These are phyloP conservation scores for Zapornia atra DNA, from an alignment of 2,113 vertebrate species.

Conservation along the genomic window DNA sequence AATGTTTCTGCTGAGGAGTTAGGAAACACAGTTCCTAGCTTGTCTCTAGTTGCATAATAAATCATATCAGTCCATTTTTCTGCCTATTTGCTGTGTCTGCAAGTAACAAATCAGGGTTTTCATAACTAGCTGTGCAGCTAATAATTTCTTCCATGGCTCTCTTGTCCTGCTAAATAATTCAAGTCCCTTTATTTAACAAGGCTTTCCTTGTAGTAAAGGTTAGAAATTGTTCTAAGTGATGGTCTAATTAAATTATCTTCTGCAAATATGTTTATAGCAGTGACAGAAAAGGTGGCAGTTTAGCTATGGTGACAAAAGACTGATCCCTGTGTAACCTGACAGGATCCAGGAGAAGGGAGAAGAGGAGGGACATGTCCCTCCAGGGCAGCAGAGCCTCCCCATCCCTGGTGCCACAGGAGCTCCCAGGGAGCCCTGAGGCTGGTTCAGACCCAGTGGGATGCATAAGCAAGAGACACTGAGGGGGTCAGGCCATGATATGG, in stretches of 20 bases:
- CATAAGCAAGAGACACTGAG: rapidly evolving
- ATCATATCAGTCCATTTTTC: background rate
- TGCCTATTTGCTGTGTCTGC: background rate
- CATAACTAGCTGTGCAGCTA: background rate
- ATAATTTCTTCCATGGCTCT: background rate
- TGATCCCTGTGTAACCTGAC: rapidly evolving
- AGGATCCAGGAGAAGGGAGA: no score
- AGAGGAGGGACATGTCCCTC: no score
- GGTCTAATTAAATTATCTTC: background rate
- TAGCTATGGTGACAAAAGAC: background rate
- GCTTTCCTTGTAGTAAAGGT: background rate
- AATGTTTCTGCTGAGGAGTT: background rate
- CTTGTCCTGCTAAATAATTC: conserved; percentile 8
- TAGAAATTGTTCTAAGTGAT: background rate
- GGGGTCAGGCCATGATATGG: rapidly evolving
- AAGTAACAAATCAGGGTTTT: background rate
- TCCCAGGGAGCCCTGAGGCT: rapidly evolving
- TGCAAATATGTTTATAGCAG: background rate
- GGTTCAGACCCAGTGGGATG: rapidly evolving
- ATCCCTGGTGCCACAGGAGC: rapidly evolving
- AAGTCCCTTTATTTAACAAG: background rate
- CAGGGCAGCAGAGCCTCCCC: rapidly evolving
- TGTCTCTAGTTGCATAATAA: background rate
- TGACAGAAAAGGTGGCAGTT: background rate
- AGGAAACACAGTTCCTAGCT: background rate